Conservation (phyloP, 2,797 vertebrate genomes). For the Silurus aristotelis region DNA sequence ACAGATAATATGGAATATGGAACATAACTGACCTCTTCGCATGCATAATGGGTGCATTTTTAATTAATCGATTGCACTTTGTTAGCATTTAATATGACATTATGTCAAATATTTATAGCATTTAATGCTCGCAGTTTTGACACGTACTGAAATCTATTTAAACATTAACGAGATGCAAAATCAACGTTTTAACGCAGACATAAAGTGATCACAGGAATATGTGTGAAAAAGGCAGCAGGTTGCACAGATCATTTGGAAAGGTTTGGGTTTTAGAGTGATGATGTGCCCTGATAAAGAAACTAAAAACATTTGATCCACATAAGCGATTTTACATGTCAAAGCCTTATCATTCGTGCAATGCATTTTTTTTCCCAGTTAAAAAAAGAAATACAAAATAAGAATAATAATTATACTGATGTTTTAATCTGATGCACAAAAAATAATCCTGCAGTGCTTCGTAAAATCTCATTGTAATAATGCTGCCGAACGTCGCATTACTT, state of each 20-base stretch:
- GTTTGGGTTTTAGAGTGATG: background rate
- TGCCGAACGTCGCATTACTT: background rate
- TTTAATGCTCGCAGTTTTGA: background rate
- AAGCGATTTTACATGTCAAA: slow-evolving; percentile 74
- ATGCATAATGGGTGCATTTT: background rate
- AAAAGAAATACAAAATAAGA: slow-evolving; percentile 63
- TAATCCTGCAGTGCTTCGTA: background rate
- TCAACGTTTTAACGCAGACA: background rate
- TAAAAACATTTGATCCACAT: slow-evolving; percentile 64
- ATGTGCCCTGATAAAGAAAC: too few relatives aligned
- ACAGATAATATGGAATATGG: background rate
- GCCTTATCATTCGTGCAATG: slow-evolving; percentile 73
- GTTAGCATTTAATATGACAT: background rate
- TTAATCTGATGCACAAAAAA: background rate
- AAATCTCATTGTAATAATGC: background rate
- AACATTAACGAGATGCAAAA: background rate
- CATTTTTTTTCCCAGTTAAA: slow-evolving; percentile 73
- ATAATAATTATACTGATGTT: slow-evolving; percentile 48
- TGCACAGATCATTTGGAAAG: background rate
- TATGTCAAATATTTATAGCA: background rate
- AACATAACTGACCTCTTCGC: background rate
- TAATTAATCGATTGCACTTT: background rate
- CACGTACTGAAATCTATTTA: background rate
- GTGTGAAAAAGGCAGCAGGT: background rate
- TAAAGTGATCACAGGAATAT: background rate